Percentiles rank a stretch among this genome's conserved stretches.
Evolutionary conservation across 2,888 invertebrate species (phyloP).

Genomic region (Metopia argyrocephala): DNA sequence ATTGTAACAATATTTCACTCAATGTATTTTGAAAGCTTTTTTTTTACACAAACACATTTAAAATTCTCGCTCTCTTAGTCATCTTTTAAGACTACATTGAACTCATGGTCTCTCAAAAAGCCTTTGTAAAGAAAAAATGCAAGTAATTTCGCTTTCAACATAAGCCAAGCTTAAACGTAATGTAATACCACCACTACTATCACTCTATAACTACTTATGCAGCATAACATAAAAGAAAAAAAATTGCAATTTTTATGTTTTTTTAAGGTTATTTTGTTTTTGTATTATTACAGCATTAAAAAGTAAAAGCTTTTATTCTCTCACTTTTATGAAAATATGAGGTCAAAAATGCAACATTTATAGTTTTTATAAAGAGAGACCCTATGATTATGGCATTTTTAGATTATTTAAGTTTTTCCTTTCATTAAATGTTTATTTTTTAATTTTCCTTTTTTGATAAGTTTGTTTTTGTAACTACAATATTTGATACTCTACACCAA

Average conservation of each 20-base stretch:
- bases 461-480: neutral
- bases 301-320: conserved; percentile 42
- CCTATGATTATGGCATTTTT: neutral
- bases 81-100: no score
- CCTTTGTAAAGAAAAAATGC: conserved; percentile 38
- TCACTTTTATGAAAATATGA: conserved; percentile 28
- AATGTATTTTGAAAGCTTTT: no score
- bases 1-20: no score
- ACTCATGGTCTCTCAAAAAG: neutral
- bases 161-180: conserved; percentile 52
- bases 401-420: conserved; percentile 41
- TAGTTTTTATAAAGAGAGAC: no score
- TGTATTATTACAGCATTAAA: conserved; percentile 11
- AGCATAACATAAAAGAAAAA: neutral
- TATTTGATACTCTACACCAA: no score
- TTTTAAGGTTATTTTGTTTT: conserved; percentile 2
- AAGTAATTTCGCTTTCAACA: conserved; percentile 75
- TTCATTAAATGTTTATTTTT: neutral
- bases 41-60: no score
- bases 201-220: conserved; percentile 31
- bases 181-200: conserved; percentile 20
- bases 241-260: conserved; percentile 44
- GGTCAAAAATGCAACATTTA: conserved; percentile 42
- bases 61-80: neutral
- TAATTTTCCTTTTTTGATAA: neutral